These are phyloP conservation scores for Drosophila sproati DNA, from an alignment of 1,140 invertebrate genomes.

Conservation along the genomic window DNA sequence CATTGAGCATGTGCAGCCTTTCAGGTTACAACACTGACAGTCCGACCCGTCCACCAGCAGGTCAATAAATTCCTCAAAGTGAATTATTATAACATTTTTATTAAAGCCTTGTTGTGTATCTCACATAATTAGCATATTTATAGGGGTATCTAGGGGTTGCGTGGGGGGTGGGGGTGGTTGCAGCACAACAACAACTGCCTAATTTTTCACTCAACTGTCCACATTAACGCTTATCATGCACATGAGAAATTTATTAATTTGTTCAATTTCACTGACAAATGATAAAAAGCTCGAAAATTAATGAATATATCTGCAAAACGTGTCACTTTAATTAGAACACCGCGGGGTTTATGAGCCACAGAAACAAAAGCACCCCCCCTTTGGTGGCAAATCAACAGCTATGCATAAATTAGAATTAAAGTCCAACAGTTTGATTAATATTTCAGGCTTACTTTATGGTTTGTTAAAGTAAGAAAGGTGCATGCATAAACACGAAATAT, in stretches of 20 bases:
- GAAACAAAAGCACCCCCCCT: neutral
- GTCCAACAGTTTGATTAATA: constrained; percentile 1
- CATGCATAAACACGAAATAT: neutral
- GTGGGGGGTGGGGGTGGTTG: constrained; percentile 7
- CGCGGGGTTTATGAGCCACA: constrained; percentile 30
- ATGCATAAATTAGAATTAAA: constrained; percentile 42
- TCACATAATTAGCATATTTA: constrained; percentile 78
- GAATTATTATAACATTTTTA: constrained; percentile 83
- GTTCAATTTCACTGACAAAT: constrained; percentile 77
- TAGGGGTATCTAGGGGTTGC: constrained; percentile 50
- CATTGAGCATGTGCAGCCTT: constrained; percentile 81
- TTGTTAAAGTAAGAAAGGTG: constrained; percentile 13
- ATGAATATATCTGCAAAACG: constrained; percentile 57
- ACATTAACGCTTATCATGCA: constrained; percentile 61
- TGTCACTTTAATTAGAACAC: constrained; percentile 75
- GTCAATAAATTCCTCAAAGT: constrained; percentile 76
- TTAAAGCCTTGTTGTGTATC: constrained; percentile 62
- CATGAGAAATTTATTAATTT: constrained; percentile 79
- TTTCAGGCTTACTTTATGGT: constrained; percentile 21
- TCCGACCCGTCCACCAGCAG: constrained; percentile 30
- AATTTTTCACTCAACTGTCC: constrained; percentile 82
- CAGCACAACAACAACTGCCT: constrained; percentile 55
- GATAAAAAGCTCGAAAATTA: constrained; percentile 79
- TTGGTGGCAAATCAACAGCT: constrained; percentile 18
- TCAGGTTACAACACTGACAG: constrained; percentile 57